A percentile compares a stretch with the other conserved stretches of the same genome.
These are phyloP conservation scores for Drosophila antonietae DNA, from an alignment of 2,888 invertebrate genomes.

Conservation along the genomic window DNA sequence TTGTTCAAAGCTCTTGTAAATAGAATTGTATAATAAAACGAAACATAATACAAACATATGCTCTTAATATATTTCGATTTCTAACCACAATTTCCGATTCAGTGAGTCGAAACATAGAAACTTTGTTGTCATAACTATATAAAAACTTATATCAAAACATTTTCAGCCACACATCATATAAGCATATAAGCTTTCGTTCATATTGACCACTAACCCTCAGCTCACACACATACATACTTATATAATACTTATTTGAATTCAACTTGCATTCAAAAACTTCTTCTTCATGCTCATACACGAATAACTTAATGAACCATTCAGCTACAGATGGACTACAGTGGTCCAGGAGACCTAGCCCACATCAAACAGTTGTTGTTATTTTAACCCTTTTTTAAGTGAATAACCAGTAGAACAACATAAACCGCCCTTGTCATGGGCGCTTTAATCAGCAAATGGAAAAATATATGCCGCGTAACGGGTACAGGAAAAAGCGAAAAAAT, in stretches of 20 bases:
- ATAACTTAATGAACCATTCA: slow-evolving; percentile 71
- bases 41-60: not conserved
- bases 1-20: too few relatives aligned
- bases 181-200: slow-evolving; percentile 3
- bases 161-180: not conserved
- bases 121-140: not conserved
- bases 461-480: slow-evolving; percentile 48
- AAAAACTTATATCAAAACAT: not conserved
- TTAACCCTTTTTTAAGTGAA: slow-evolving; percentile 56
- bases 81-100: slow-evolving; percentile 26
- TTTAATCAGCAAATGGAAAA: slow-evolving; percentile 77
- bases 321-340: slow-evolving; percentile 16
- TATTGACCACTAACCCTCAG: slow-evolving; percentile 21
- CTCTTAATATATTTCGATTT: not conserved
- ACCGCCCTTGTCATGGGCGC: slow-evolving; percentile 60
- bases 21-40: not conserved
- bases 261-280: slow-evolving; percentile 10
- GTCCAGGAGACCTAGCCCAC: slow-evolving; percentile 38
- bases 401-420: slow-evolving; percentile 23
- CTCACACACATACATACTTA: not conserved
- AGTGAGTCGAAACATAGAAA: slow-evolving; percentile 13
- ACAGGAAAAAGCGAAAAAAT: slow-evolving; percentile 15
- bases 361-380: slow-evolving; percentile 71
- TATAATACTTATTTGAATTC: slow-evolving; percentile 35
- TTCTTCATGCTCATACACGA: slow-evolving; percentile 48